These are phyloP conservation scores for Oophaga sylvatica DNA, from an alignment of 2,797 vertebrate genomes.

Conservation along the genomic window DNA sequence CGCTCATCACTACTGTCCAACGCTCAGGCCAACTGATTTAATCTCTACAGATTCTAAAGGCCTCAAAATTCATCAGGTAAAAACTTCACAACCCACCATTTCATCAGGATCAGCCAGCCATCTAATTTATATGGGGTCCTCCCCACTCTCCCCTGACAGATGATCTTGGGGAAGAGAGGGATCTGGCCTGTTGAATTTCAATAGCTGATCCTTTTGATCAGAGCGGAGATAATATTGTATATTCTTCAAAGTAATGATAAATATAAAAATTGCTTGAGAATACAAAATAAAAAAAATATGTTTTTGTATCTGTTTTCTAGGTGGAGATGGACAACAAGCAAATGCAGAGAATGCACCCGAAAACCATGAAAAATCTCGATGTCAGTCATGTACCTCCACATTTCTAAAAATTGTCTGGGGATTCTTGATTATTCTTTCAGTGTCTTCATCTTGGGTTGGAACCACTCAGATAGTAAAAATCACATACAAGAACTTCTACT, in stretches of 20 bases:
- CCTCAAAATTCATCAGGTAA: too few relatives aligned
- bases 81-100: too few relatives aligned
- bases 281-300: not conserved
- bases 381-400: constrained; percentile 81
- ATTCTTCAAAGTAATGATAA: not conserved
- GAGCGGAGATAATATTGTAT: not conserved
- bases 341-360: constrained; percentile 84
- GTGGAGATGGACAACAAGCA: constrained; percentile 88
- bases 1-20: too few relatives aligned
- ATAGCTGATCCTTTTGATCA: too few relatives aligned
- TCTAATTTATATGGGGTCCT: too few relatives aligned
- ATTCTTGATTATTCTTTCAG: constrained; percentile 90
- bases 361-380: constrained; percentile 80
- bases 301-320: constrained; percentile 69
- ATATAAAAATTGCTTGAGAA: too few relatives aligned
- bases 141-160: too few relatives aligned
- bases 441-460: constrained; percentile 97
- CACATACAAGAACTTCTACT: constrained; percentile 97
- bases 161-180: too few relatives aligned
- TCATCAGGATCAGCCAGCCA: too few relatives aligned
- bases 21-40: too few relatives aligned
- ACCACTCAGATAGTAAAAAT: constrained; percentile 97
- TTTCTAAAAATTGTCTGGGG: constrained; percentile 91
- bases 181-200: too few relatives aligned
- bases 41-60: too few relatives aligned